These are phyloP conservation scores for Geopemphigus sp. DNA, from an alignment of 1,140 invertebrate genomes.

Conservation along the genomic window DNA sequence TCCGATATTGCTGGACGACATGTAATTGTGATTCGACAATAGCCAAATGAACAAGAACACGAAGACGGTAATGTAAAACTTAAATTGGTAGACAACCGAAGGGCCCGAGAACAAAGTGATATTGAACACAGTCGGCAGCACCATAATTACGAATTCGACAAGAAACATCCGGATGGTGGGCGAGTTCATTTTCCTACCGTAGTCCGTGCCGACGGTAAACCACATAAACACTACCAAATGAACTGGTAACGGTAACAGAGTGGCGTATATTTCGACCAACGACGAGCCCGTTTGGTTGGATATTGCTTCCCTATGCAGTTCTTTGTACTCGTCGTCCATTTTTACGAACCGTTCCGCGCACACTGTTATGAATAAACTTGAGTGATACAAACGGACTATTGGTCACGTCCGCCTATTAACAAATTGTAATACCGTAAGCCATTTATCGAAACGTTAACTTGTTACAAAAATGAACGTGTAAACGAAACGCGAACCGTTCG, in stretches of 20 bases:
- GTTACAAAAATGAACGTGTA: no score
- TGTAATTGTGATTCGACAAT: constrained; percentile 32
- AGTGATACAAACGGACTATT: not conserved
- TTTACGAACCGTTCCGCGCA: not conserved
- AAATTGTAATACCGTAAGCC: no score
- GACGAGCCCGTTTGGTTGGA: constrained; percentile 40
- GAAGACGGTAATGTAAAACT: constrained; percentile 8
- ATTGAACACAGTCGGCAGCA: constrained; percentile 13
- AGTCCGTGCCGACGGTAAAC: not conserved
- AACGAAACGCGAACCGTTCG: no score
- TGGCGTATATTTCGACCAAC: constrained; percentile 20
- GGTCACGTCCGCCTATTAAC: no score
- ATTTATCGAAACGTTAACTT: no score
- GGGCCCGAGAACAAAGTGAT: constrained; percentile 17
- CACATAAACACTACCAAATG: constrained; percentile 27
- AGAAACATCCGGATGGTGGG: constrained; percentile 8
- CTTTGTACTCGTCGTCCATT: constrained; percentile 31
- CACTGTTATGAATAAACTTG: not conserved
- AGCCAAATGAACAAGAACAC: not conserved
- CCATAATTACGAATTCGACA: constrained; percentile 11
- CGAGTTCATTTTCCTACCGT: not conserved
- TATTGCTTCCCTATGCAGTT: constrained; percentile 39
- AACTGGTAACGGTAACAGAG: constrained; percentile 27
- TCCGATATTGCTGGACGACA: constrained; percentile 52
- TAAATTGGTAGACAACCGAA: not conserved